Evolutionary conservation across 35 echinoderm and acorn worm genomes (phyloP), one percentile per base, ranked within the genome.

Genomic region (Eucidaris tribuloides): DNA sequence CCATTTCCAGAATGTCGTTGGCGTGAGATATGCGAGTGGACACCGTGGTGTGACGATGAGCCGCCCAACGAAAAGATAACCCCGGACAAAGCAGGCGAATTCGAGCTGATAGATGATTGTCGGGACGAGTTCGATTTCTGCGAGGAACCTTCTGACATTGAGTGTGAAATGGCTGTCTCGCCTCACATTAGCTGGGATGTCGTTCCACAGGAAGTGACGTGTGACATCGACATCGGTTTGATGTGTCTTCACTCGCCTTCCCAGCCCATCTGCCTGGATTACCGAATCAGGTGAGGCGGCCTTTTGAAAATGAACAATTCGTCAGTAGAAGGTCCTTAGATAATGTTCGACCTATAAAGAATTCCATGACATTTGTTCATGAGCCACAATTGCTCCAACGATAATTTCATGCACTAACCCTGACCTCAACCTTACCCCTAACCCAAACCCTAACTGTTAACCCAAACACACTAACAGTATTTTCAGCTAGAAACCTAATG

Each of bases 1-100:
- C n/a, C n/a, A n/a, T n/a, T n/a, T n/a, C n/a, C n/a, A n/a, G n/a
- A n/a, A n/a, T n/a, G n/a, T n/a, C n/a, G n/a, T n/a, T n/a, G n/a
- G n/a, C n/a, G n/a, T n/a, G 45, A 70, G 28, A 44, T 66, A 30
- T 86, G 72, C 29, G 48, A 86, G 35, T 86, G 84, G 84, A 86
- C 65, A 15, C 23, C 44, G 18, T 86, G 70, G 43, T 57, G 68
- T 19, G 84, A 86, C 54, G 77, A 80, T 13, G 84, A 79, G 18
- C n/a, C n/a, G n/a, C 32, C 42, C 5, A 37, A 38, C 33, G 77
- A 25, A 20, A 80, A 55, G 29, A 7, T 80, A 7, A 37, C 66
- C 3, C 24, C 5, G 20, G 46, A 58, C 18, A 23, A 29, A 36
- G 33, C 17, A 11, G 68, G 70, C 9, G 84, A 86, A 36, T 86